Evolutionary conservation across 2,797 vertebrate species (phyloP), one percentile per base, ranked within the genome.

Genomic region (Glyptemys insculpta): DNA sequence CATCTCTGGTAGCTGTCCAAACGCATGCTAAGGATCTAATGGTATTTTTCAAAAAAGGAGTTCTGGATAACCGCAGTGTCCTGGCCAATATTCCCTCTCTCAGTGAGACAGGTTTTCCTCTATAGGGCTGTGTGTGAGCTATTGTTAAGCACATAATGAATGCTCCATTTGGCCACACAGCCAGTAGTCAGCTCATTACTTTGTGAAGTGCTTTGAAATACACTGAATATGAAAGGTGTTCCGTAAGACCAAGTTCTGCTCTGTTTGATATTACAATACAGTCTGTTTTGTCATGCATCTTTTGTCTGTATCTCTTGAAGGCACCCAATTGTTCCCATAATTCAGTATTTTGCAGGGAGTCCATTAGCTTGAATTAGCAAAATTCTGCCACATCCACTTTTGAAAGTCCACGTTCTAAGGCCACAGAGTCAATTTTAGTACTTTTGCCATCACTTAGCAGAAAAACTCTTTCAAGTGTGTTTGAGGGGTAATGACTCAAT

Each of bases 171-270:
- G 79, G 80, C 92, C 80, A 85, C 0, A 34, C 86, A 37, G 8
- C 47, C 91, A 76, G 91, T 89, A 88, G 1, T 81, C 84, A 59
- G 94, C 96, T 97, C 85, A 88, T 95, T 88, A 90, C 96, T 93
- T 95, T 81, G 89, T 86, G 80, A 93, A 97, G 87, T 3, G 23
- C 95, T 98, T 96, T 97, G 95, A 97, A 96, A 94, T 1, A 82
- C 91, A 87, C 82, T 79, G 93, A 85, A 95, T 93, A 95, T 8
- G 88, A 94, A 92, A 97, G 96, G 82, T 93, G 85, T 88, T 84
- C 85, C 90, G 90, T 83, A 87, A 95, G 95, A 83, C 91, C 94
- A 95, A 95, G 91, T 90, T 68, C 90, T 59, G 86, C 79, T 93
- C 87, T 21, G 12, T 96, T 88, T 93, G 91, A 94, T 81, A 79